phyloP scores from a whole-genome alignment of 2,888 invertebrate genomes.

The Mellilla xanthometata region DNA sequence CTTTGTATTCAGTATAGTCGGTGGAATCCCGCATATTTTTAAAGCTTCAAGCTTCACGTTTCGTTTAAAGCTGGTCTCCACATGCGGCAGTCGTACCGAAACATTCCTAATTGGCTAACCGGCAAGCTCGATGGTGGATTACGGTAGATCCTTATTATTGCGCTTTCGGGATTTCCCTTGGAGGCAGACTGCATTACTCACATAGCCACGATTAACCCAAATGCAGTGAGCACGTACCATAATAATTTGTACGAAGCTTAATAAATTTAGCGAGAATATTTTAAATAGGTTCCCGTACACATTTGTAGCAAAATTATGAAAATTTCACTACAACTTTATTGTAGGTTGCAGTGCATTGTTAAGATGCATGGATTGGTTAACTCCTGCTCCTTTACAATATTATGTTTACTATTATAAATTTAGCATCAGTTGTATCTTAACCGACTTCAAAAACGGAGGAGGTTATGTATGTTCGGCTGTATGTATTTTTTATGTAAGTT shows the following conservation, averaged over 20 bases:
- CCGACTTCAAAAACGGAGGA: too few species aligned
- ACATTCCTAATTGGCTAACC: constrained; percentile 65
- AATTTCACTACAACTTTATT: too few species aligned
- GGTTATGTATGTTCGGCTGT: too few species aligned
- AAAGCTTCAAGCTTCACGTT: too few species aligned
- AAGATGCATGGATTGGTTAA: too few species aligned
- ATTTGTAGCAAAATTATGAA: too few species aligned
- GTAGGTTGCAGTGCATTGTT: too few species aligned
- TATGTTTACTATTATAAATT: too few species aligned
- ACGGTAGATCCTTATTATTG: constrained; percentile 62
- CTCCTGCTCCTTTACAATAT: too few species aligned
- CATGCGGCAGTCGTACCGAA: constrained; percentile 33
- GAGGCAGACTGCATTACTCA: constrained; percentile 58
- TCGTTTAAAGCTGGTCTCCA: constrained; percentile 15
- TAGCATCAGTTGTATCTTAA: too few species aligned
- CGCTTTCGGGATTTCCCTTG: constrained; percentile 60
- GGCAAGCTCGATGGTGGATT: constrained; percentile 55
- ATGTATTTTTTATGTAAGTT: too few species aligned
- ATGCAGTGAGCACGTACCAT: constrained; percentile 39
- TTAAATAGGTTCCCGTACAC: neutral
- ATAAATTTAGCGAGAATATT: constrained; percentile 10
- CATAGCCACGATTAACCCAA: constrained; percentile 52
- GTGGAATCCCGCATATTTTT: constrained; percentile 13
- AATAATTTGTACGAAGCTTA: constrained; percentile 9
- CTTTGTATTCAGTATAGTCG: constrained; percentile 15